These are phyloP conservation scores for Sebastes oblongus DNA, from an alignment of 2,797 vertebrate genomes.

Conservation along the genomic window DNA sequence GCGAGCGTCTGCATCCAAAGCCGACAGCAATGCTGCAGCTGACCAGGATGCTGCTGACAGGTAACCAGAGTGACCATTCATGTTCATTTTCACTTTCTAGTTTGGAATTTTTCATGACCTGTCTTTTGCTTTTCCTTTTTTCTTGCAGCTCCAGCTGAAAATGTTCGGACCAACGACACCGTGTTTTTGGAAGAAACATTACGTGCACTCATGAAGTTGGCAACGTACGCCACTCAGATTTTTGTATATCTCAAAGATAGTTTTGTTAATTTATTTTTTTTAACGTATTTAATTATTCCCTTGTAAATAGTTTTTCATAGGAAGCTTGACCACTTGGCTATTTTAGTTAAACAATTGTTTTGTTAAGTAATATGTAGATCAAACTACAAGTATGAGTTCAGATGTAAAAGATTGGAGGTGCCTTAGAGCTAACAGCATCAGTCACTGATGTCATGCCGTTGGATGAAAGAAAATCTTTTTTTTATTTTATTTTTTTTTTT, in stretches of 20 bases:
- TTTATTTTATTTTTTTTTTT: too few species aligned
- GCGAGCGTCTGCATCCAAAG: slow-evolving; percentile 52
- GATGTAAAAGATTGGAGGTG: background rate
- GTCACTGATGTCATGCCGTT: background rate
- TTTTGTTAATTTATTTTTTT: slow-evolving; percentile 78
- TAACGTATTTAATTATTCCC: slow-evolving; percentile 56
- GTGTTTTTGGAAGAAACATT: background rate
- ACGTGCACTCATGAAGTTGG: slow-evolving; percentile 51
- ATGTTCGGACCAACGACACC: background rate
- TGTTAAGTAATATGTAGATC: background rate
- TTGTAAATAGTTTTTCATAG: slow-evolving; percentile 59
- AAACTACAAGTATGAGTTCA: background rate
- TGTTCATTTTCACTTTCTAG: background rate
- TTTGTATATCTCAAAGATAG: slow-evolving; percentile 36
- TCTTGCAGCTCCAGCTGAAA: slow-evolving; percentile 73
- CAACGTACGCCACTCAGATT: background rate
- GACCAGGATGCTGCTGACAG: slow-evolving; percentile 72
- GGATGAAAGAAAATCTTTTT: background rate
- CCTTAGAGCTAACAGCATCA: background rate
- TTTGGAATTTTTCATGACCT: background rate
- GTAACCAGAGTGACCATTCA: slow-evolving; percentile 36
- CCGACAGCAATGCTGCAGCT: slow-evolving; percentile 42
- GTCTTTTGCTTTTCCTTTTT: background rate
- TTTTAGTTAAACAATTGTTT: slow-evolving; percentile 30
- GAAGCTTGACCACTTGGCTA: slow-evolving; percentile 6